phyloP scores from a whole-genome alignment of 2,888 invertebrate species.

The Drosophila sordidula region DNA sequence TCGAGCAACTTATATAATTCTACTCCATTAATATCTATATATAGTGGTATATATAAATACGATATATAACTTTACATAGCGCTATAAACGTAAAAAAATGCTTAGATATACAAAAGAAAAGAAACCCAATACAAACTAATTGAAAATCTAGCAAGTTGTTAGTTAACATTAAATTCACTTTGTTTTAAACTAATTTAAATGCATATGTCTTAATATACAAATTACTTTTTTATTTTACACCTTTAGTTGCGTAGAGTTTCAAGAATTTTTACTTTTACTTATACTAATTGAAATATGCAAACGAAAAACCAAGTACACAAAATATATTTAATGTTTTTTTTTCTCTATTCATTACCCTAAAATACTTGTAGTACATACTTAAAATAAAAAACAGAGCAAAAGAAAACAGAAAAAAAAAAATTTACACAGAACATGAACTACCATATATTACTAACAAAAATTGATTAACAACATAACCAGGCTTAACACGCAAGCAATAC shows the following conservation, averaged over 20 bases:
- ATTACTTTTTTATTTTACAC: slow-evolving; percentile 14
- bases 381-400: slow-evolving; percentile 7
- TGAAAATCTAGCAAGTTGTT: slow-evolving; percentile 28
- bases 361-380: slow-evolving; percentile 28
- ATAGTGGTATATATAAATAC: slow-evolving; percentile 32
- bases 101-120: slow-evolving; percentile 40
- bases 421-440: slow-evolving; percentile 32
- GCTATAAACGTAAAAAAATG: slow-evolving; percentile 37
- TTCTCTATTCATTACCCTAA: slow-evolving; percentile 19
- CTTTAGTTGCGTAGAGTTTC: slow-evolving; percentile 39
- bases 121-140: slow-evolving; percentile 15
- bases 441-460: slow-evolving; percentile 30
- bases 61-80: slow-evolving; percentile 37
- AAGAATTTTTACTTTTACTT: slow-evolving; percentile 36
- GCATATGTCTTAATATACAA: slow-evolving; percentile 14
- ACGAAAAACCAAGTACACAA: slow-evolving; percentile 26
- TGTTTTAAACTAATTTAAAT: slow-evolving; percentile 28
- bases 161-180: slow-evolving; percentile 31
- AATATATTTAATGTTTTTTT: slow-evolving; percentile 23
- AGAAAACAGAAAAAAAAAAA: slow-evolving; percentile 1
- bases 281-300: slow-evolving; percentile 38
- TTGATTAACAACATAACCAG: slow-evolving; percentile 49
- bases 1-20: slow-evolving; percentile 48
- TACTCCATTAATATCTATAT: slow-evolving; percentile 37
- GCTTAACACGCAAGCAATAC: slow-evolving; percentile 70